These are phyloP conservation scores for Lynx canadensis DNA, from an alignment of 2,113 vertebrate genomes.

Conservation along the genomic window DNA sequence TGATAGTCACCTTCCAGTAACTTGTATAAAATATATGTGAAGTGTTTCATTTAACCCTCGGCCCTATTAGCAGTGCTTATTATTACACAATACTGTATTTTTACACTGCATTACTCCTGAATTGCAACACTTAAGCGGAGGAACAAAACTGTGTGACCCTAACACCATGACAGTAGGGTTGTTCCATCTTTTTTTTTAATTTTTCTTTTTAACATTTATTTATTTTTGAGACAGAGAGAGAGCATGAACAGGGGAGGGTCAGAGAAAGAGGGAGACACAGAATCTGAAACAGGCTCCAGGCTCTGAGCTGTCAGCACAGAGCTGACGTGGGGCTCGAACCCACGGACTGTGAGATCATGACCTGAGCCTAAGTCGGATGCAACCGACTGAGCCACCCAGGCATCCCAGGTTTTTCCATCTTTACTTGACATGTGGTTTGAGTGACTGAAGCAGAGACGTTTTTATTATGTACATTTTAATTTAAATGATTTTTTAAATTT, in stretches of 20 bases:
- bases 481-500: not conserved
- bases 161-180: not conserved
- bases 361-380: too few species aligned
- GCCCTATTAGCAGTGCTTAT: not conserved
- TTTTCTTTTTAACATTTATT: too few species aligned
- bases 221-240: too few species aligned
- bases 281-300: too few species aligned
- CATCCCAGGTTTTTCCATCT: not conserved
- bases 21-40: not conserved
- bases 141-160: not conserved
- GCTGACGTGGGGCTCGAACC: too few species aligned
- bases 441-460: not conserved
- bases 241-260: too few species aligned
- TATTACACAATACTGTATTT: not conserved
- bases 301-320: too few species aligned
- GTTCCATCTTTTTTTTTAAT: not conserved
- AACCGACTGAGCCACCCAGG: too few species aligned
- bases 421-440: not conserved
- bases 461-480: constrained; percentile 11
- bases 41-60: not conserved
- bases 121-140: not conserved
- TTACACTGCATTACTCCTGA: not conserved
- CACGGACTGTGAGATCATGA: too few species aligned
- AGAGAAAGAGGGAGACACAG: too few species aligned
- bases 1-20: not conserved